These are phyloP conservation scores for Hafferia zeledoni DNA, from an alignment of 2,797 vertebrate species.

Conservation along the genomic window DNA sequence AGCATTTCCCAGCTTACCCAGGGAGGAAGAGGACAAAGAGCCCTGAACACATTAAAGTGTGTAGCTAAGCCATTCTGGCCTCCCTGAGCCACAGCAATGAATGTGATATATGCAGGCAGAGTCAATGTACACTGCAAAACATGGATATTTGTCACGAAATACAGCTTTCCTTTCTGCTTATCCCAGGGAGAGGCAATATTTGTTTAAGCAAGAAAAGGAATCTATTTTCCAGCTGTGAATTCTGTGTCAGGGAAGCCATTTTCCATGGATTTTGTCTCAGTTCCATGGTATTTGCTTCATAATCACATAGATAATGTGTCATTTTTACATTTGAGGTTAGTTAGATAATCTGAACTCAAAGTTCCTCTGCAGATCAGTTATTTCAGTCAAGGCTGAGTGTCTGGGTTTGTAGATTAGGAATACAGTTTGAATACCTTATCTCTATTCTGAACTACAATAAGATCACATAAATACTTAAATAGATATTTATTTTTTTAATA, in stretches of 20 bases:
- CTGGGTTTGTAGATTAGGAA: constrained; percentile 43
- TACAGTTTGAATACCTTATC: constrained; percentile 32
- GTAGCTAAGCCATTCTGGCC: background rate
- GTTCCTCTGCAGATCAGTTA: constrained; percentile 1
- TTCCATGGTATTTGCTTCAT: background rate
- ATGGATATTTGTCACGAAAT: background rate
- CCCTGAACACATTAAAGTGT: background rate
- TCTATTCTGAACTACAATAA: constrained; percentile 42
- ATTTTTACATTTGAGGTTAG: background rate
- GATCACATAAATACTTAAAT: constrained; percentile 44
- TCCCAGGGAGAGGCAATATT: background rate
- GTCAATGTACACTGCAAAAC: background rate
- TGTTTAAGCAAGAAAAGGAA: background rate
- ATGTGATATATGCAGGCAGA: background rate
- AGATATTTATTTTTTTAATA: background rate
- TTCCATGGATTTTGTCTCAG: background rate
- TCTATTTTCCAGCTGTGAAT: background rate
- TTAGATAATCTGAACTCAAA: background rate
- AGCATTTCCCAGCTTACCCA: background rate
- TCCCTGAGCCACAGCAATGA: background rate
- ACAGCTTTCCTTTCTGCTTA: background rate
- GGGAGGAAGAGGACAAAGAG: constrained; percentile 3
- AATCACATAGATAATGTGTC: background rate
- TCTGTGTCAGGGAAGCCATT: background rate
- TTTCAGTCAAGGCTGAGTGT: background rate